These are phyloP conservation scores for Palythoa heliodiscus DNA, from an alignment of 92 coral and sea anemone species.

Conservation along the genomic window DNA sequence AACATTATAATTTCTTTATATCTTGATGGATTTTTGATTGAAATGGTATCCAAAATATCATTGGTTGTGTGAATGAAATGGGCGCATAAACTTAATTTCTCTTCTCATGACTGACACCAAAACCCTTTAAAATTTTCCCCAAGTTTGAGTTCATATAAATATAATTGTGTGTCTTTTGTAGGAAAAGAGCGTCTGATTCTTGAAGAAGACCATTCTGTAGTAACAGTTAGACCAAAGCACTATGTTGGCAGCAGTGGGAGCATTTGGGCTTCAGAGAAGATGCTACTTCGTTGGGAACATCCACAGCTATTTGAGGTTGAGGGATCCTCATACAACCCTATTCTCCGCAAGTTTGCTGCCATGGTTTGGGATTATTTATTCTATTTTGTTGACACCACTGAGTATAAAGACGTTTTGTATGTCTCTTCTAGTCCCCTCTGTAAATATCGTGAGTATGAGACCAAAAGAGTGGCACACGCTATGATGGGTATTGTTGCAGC, in stretches of 20 bases:
- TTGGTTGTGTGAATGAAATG: constrained; percentile 10
- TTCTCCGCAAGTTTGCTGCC: constrained; percentile 45
- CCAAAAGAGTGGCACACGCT: constrained; percentile 40
- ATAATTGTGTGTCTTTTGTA: constrained; percentile 8
- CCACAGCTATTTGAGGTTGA: constrained; percentile 34
- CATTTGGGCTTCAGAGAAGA: constrained; percentile 59
- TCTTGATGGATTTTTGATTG: constrained; percentile 11
- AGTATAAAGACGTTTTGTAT: constrained; percentile 35
- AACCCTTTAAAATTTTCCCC: constrained; percentile 9
- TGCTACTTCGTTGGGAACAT: constrained; percentile 51
- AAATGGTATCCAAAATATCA: constrained; percentile 11
- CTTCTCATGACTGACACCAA: constrained; percentile 14
- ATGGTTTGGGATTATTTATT: constrained; percentile 39
- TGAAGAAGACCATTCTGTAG: constrained; percentile 53
- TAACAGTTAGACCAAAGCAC: constrained; percentile 51
- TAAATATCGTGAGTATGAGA: constrained; percentile 41
- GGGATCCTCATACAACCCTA: constrained; percentile 26
- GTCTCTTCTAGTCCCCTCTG: constrained; percentile 26
- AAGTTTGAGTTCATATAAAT: constrained; percentile 7
- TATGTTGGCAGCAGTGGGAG: constrained; percentile 57
- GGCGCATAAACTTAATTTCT: constrained; percentile 12
- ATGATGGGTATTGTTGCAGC: constrained; percentile 25
- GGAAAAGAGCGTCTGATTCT: constrained; percentile 43
- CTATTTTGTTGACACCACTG: constrained; percentile 46
- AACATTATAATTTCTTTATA: constrained; percentile 9